phyloP scores from a whole-genome alignment of 2,797 vertebrate genomes.

The Okamejei kenojei region DNA sequence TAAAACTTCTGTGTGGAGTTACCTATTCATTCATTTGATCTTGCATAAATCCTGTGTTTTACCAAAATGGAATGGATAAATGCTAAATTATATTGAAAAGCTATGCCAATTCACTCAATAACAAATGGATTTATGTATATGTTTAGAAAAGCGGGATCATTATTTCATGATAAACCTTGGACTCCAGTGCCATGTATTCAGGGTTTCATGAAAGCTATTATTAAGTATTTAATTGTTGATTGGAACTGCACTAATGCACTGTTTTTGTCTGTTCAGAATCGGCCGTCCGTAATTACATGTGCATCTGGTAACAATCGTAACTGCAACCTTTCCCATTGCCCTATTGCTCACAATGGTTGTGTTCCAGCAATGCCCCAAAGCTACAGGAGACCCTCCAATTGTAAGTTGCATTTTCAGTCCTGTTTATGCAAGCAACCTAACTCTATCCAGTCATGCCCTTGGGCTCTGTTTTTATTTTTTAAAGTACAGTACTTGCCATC shows the following conservation, averaged over 20 bases:
- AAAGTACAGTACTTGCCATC: constrained; percentile 10
- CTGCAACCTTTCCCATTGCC: constrained; percentile 93
- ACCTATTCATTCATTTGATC: not conserved
- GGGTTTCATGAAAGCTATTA: not conserved
- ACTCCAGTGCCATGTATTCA: not conserved
- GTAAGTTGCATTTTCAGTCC: constrained; percentile 61
- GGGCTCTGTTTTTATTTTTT: not conserved
- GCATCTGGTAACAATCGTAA: constrained; percentile 88
- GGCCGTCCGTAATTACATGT: constrained; percentile 92
- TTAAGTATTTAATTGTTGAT: not conserved
- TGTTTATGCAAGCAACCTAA: constrained; percentile 28
- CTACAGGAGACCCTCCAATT: constrained; percentile 76
- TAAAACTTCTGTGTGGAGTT: not conserved
- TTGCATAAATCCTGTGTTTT: not conserved
- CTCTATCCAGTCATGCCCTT: constrained; percentile 8
- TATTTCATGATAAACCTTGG: not conserved
- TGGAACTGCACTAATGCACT: constrained; percentile 9
- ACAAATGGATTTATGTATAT: not conserved
- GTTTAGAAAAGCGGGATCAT: not conserved
- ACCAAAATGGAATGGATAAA: not conserved
- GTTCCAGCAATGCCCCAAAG: constrained; percentile 59
- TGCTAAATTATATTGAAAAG: not conserved
- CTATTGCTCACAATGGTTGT: constrained; percentile 80
- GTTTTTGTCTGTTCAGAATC: constrained; percentile 66
- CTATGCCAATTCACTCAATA: not conserved